phyloP scores from a whole-genome alignment of 2,797 vertebrate species.

The Gambusia yucatana region DNA sequence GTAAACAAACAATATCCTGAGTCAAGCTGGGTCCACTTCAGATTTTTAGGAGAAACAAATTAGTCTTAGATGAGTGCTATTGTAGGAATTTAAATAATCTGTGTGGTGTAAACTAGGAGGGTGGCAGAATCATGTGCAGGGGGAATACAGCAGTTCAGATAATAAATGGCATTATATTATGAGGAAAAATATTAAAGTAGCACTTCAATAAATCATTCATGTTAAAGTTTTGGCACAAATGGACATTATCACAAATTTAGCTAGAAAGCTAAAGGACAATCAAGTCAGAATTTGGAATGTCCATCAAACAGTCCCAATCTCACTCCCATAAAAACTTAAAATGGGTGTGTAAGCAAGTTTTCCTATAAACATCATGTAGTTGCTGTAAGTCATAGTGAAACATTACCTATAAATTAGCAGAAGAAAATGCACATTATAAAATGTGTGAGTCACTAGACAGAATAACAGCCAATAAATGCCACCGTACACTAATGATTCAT shows the following conservation, averaged over 20 bases:
- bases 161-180: neutral
- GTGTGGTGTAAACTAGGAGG: neutral
- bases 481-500: constrained; percentile 9
- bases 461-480: constrained; percentile 14
- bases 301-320: neutral
- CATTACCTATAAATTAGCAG: constrained; percentile 8
- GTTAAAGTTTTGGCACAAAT: neutral
- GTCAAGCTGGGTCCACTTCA: constrained; percentile 21
- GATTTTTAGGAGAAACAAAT: constrained; percentile 28
- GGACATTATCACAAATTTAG: neutral
- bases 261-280: neutral
- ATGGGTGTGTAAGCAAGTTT: neutral
- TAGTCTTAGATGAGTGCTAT: neutral
- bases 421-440: neutral
- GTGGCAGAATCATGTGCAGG: neutral
- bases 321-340: neutral
- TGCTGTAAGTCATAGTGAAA: constrained; percentile 16
- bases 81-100: too few species aligned
- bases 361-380: neutral
- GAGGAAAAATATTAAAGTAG: neutral
- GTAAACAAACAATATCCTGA: constrained; percentile 26
- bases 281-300: neutral
- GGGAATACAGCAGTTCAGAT: neutral
- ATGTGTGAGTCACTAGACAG: constrained; percentile 15
- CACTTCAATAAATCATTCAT: neutral